Evolutionary conservation across 2,113 vertebrate genomes (phyloP), one percentile per base, ranked within the genome.

Genomic region (Bothrops jararaca): DNA sequence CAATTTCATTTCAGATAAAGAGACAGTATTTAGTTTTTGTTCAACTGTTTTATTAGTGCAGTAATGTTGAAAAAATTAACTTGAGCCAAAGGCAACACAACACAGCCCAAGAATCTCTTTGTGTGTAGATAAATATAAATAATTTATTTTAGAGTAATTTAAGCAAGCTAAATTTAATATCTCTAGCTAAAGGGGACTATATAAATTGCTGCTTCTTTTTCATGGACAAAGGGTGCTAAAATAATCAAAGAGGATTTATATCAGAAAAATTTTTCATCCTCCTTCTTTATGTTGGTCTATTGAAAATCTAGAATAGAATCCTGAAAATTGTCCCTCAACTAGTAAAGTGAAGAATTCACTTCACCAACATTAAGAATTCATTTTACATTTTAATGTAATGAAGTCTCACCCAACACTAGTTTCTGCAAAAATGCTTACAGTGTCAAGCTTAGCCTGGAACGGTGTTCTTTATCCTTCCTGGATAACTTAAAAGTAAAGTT

Each of bases 1-100:
- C 58, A 88, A 89, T 86, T 60, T 95, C 95, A 93, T 58, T 93
- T 94, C 80, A 96, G 94, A 88, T 92, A 58, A 87, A 85, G 11
- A 58, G 93, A 95, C 39, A 1, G 1, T 89, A 69, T 24, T 91
- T 95, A 93, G 52, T 64, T 85, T 34, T 54, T 50, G 69, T 89
- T 94, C 58, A 50, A 52, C 53, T 93, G 88, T 74, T 29, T 89
- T 93, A 48, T 54, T 93, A 94, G 92, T 50, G 69, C 90, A 93
- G 90, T 94, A 91, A 86, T 20, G 45, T 39, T 56, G 56, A n/a
- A 39, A 39, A 39, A 54, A 20, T 89, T 89, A 48, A 85, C 85
- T 57, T 92, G 39, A 56, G 26, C 85, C 42, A 48, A 92, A 74
- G 58, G 22, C 23, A 89, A 48, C 42, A 54, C 22, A 57, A 74